phyloP scores from a whole-genome alignment of 2,888 invertebrate species.

The Drosophila lacicola region DNA sequence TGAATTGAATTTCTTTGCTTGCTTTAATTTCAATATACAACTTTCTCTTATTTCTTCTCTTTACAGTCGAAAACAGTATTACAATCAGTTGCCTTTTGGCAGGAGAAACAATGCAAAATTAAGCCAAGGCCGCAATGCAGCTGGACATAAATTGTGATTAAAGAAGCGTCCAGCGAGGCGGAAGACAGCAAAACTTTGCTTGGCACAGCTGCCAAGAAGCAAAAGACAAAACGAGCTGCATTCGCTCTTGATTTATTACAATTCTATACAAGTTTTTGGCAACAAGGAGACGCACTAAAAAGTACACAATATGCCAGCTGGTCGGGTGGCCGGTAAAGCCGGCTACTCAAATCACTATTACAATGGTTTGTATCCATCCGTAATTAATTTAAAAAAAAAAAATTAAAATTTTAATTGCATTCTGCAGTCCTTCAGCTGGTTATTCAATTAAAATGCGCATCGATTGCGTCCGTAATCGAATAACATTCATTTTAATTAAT shows the following conservation, averaged over 20 bases:
- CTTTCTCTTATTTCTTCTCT: not conserved
- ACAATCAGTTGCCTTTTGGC: conserved; percentile 19
- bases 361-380: conserved; percentile 76
- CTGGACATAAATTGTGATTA: conserved; percentile 54
- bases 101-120: conserved; percentile 13
- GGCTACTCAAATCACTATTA: conserved; percentile 85
- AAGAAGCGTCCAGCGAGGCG: conserved; percentile 18
- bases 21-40: not conserved
- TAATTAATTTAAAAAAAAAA: not conserved
- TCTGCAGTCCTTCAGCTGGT: too few relatives aligned
- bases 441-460: conserved; percentile 16
- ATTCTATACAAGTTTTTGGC: conserved; percentile 25
- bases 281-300: conserved; percentile 20
- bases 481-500: conserved; percentile 13
- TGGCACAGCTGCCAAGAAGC: conserved; percentile 47
- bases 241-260: conserved; percentile 15
- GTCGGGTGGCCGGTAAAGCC: conserved; percentile 85
- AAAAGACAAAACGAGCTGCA: conserved; percentile 9
- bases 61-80: not conserved
- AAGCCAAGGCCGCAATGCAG: conserved; percentile 37
- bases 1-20: not conserved
- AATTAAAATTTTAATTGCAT: not conserved
- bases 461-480: not conserved
- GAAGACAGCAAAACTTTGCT: conserved; percentile 11
- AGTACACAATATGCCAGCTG: conserved; percentile 83